Evolutionary conservation across 2,113 vertebrate species (phyloP), one percentile per base, ranked within the genome.

Genomic region (Melanerpes aurifrons): DNA sequence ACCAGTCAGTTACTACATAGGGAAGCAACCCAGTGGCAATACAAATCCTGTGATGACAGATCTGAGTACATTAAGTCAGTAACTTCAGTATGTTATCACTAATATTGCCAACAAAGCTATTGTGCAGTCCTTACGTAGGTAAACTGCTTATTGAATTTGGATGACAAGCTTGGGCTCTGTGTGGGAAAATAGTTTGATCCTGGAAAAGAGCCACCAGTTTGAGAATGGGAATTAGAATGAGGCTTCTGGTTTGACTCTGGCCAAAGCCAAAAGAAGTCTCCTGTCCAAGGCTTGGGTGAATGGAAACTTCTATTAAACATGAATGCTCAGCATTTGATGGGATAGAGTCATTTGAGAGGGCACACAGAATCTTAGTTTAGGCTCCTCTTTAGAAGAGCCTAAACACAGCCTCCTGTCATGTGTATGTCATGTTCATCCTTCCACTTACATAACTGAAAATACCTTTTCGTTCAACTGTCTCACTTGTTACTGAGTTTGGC

Each of bases 171-270:
- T 40, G 72, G 54, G 66, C 45, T 86, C n/a, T 66, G 58, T 63
- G 26, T 96, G 90, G 90, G 87, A 96, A 89, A 88, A 84, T 90
- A 63, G 45, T 80, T 92, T 48, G 50, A 62, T 86, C 47, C 53
- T 95, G 92, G 91, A 78, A 62, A 76, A 86, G n/a, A 87, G 86
- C 91, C 91, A 88, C 83, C 67, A 22, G 11, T 83, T 89, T 57
- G 35, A 87, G 54, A 86, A 87, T 66, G 54, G 69, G 83, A 86
- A 82, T 88, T 72, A 75, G n/a, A 78, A 85, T 75, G 59, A 90
- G 43, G 8, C 47, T 81, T 92, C 48, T 94, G 35, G 35, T 86
- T 80, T 64, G 58, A 48, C 64, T 89, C 63, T 62, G 48, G 15
- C 43, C 59, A 56, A 70, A 78, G 56, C 68, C 56, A 89, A 8